Evolutionary conservation across 2,113 vertebrate genomes (phyloP), one percentile per base, ranked within the genome.

Genomic region (Ovibos moschatus): DNA sequence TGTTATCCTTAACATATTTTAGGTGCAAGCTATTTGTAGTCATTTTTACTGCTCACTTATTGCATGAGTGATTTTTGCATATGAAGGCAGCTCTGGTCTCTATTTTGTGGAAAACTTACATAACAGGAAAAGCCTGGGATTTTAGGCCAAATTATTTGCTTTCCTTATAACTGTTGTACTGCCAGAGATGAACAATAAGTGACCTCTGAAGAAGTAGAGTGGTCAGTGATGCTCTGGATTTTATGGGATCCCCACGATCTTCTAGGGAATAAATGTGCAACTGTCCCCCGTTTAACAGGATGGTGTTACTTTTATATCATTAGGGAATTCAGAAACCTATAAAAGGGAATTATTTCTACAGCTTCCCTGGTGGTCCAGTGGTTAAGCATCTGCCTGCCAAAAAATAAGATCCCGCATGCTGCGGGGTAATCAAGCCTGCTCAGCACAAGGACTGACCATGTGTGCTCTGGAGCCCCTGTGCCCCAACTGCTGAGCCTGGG

Each of bases 381-480:
- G 64, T 71, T 71, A 71, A 71, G n/a, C 19, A 71, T 71, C n/a
- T 36, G n/a, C n/a, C n/a, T 36, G 64, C 64, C n/a, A 36, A 71
- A 36, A 71, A 71, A 23, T 36, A 36, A 23, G 64, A 36, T 71
- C 64, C 64, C 64, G 12, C 64, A 21, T 11, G 19, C 64, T 23
- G n/a, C 0, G 0, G n/a, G n/a, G n/a, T 12, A 5, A 0, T 71
- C n/a, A 21, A 36, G 64, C 64, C 64, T 1, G 19, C 64, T 36
- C n/a, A 21, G n/a, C 17, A 21, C 64, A 11, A 21, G 64, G 17
- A 36, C 64, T 36, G 64, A 36, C 9, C n/a, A 0, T 23, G n/a
- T 36, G 64, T 2, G 19, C 17, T 21, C 64, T 71, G n/a, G 64
- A 36, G 19, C 64, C 64, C 19, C 0, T 36, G 5, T 10, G 64